Evolutionary conservation across 2,113 vertebrate species (phyloP).

Genomic region (Salminus brasiliensis): DNA sequence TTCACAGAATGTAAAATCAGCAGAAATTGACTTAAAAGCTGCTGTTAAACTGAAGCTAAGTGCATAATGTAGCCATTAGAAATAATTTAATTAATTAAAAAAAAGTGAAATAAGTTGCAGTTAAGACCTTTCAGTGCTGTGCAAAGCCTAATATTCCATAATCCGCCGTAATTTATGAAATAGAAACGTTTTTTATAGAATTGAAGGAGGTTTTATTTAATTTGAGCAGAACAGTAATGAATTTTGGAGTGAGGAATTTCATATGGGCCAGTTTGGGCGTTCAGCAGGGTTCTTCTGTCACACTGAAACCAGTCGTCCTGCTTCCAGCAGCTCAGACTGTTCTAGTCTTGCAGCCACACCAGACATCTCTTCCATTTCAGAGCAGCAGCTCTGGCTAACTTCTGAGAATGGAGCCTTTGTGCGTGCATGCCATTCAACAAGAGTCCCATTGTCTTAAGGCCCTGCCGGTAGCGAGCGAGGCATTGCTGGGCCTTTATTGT

Average conservation of each 20-base stretch:
- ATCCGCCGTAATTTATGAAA: too few relatives aligned
- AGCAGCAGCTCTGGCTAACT: constrained; percentile 80
- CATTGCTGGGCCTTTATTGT: constrained; percentile 74
- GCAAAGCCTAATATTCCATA: too few relatives aligned
- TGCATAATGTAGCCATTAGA: too few relatives aligned
- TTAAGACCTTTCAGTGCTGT: too few relatives aligned
- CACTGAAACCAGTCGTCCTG: constrained; percentile 6
- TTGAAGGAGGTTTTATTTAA: too few relatives aligned
- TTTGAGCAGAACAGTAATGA: too few relatives aligned
- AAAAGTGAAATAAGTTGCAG: too few relatives aligned
- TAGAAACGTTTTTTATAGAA: too few relatives aligned
- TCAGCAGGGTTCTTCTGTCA: not conserved
- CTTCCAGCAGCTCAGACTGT: constrained; percentile 47
- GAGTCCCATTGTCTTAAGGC: constrained; percentile 76
- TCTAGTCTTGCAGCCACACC: constrained; percentile 51
- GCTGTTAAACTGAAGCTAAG: too few relatives aligned
- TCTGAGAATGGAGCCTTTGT: constrained; percentile 84
- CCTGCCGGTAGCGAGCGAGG: constrained; percentile 68
- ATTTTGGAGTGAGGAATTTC: not conserved
- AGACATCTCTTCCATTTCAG: constrained; percentile 66
- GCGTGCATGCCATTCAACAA: constrained; percentile 75
- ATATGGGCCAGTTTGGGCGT: not conserved
- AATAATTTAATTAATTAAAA: too few relatives aligned
- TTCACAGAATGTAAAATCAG: too few relatives aligned
- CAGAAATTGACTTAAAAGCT: too few relatives aligned